Percentiles rank a stretch among this genome's conserved stretches.
phyloP scores from a whole-genome alignment of 2,113 vertebrate genomes.

The Cyprinodon tularosa region DNA sequence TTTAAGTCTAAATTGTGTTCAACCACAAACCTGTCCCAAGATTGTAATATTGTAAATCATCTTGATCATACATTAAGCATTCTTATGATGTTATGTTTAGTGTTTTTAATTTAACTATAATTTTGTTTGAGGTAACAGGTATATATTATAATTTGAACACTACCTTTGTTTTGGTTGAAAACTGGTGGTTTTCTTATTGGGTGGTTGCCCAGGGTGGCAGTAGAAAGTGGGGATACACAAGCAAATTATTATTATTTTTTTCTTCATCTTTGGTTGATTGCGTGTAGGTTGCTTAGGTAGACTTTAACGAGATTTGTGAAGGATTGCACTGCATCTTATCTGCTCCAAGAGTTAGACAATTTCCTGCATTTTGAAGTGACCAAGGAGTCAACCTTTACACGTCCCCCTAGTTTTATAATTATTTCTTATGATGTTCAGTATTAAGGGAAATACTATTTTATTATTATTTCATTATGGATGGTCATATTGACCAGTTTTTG shows the following conservation, averaged over 20 bases:
- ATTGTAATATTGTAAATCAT: conserved; percentile 38
- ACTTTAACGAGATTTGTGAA: neutral
- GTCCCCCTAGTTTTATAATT: no score
- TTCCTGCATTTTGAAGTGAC: neutral
- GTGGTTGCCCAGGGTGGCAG: neutral
- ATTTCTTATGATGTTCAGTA: no score
- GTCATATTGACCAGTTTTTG: no score
- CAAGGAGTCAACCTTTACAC: neutral
- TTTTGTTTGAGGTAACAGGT: neutral
- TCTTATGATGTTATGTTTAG: conserved; percentile 1
- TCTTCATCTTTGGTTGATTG: neutral
- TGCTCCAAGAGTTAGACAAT: neutral
- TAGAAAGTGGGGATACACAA: neutral
- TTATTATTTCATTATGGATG: neutral
- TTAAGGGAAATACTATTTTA: neutral
- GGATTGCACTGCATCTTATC: neutral
- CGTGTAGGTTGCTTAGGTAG: neutral
- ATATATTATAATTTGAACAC: no score
- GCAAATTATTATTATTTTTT: neutral
- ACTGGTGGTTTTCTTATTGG: neutral
- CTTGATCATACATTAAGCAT: conserved; percentile 9
- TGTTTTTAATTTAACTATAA: neutral
- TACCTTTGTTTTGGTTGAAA: neutral
- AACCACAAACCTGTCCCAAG: conserved; percentile 3
- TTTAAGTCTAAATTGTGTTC: conserved; percentile 59